phyloP scores from a whole-genome alignment of 2,113 vertebrate genomes.

The Hemichromis elongatus region DNA sequence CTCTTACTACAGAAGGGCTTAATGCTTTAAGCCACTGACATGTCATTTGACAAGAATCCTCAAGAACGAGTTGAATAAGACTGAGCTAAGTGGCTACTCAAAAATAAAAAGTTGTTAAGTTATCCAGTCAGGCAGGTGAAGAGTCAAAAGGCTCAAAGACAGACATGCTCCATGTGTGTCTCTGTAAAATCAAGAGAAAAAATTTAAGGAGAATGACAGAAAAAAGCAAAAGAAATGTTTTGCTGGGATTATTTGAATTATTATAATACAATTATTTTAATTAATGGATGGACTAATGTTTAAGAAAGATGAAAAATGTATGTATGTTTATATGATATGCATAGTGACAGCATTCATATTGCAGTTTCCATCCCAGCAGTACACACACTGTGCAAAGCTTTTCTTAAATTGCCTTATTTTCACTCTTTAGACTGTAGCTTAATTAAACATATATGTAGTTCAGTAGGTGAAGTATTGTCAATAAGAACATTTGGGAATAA shows the following conservation, averaged over 20 bases:
- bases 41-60: neutral
- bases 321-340: neutral
- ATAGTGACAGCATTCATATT: neutral
- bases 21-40: neutral
- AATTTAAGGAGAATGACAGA: neutral
- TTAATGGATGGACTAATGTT: neutral
- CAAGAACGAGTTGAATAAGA: neutral
- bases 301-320: neutral
- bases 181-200: neutral
- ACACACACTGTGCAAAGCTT: accelerated
- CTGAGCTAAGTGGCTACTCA: neutral
- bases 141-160: neutral
- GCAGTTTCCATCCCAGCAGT: neutral
- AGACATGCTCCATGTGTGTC: neutral
- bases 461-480: neutral
- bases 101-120: neutral
- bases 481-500: neutral
- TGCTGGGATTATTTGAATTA: neutral
- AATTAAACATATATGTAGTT: neutral
- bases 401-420: neutral
- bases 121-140: neutral
- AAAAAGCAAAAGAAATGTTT: neutral
- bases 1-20: conserved; percentile 6
- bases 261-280: neutral
- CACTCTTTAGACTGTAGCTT: too few relatives aligned